Evolutionary conservation across 2,113 vertebrate species (phyloP).

Genomic region (Hemibates koningsi): DNA sequence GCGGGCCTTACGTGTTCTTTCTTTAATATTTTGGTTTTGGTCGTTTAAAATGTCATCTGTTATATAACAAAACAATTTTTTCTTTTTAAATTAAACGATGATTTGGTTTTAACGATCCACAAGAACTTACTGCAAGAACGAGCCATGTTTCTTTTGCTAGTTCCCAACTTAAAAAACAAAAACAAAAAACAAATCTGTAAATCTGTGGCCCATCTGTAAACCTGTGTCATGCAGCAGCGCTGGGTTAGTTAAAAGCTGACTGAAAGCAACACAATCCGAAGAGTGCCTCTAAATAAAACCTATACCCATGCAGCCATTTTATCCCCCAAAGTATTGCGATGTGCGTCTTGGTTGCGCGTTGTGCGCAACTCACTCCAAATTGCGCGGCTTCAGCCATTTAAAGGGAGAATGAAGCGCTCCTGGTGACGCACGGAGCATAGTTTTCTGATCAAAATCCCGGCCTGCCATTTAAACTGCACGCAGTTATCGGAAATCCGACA

Average conservation of each 20-base stretch:
- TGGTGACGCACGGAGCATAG: not conserved
- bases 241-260: not conserved
- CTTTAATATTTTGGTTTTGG: not conserved
- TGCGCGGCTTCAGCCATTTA: not conserved
- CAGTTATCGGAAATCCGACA: not conserved
- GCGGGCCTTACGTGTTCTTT: not conserved
- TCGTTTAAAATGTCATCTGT: not conserved
- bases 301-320: not conserved
- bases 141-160: not conserved
- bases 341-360: not conserved
- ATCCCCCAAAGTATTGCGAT: not conserved
- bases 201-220: not conserved
- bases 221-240: not conserved
- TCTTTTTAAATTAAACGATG: not conserved
- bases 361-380: constrained; percentile 26
- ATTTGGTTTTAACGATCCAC: not conserved
- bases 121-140: not conserved
- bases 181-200: not conserved
- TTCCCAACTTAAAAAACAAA: not conserved
- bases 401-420: not conserved
- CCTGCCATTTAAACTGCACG: not conserved
- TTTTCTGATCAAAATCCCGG: not conserved
- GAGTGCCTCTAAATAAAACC: not conserved
- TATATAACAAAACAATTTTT: not conserved
- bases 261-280: not conserved